Conservation (phyloP, 2,113 vertebrate species). For the Deroptyus accipitrinus region DNA sequence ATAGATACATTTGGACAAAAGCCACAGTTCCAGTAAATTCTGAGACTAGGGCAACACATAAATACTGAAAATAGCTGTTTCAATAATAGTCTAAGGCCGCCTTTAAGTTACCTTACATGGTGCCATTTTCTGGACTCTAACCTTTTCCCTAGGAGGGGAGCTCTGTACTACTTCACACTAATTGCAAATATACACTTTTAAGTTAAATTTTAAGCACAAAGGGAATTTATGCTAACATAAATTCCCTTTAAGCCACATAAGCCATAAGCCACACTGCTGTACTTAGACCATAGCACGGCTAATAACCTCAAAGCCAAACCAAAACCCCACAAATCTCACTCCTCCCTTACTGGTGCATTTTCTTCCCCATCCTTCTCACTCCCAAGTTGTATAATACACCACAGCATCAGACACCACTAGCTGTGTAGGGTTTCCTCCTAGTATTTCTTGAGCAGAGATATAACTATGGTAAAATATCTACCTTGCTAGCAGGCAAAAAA, state of each 20-base stretch:
- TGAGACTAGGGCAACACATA: neutral
- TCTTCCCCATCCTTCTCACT: neutral
- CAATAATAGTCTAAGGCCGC: neutral
- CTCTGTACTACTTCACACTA: neutral
- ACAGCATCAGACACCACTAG: neutral
- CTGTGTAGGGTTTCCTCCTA: neutral
- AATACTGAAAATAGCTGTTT: neutral
- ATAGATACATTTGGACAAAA: neutral
- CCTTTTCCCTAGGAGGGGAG: neutral
- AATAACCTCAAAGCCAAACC: neutral
- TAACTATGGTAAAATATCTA: neutral
- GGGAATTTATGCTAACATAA: neutral
- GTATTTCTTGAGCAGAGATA: neutral
- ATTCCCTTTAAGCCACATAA: neutral
- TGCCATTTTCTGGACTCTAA: neutral
- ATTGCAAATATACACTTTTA: neutral
- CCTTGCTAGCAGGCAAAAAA: neutral
- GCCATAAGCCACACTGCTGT: neutral
- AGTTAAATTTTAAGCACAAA: neutral
- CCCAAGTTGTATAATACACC: neutral
- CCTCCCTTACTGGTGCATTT: neutral
- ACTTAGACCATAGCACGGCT: neutral
- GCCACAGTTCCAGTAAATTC: neutral
- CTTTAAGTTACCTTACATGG: neutral
- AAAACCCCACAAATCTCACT: neutral